Conservation (phyloP, 2,113 vertebrate genomes). For the Microtus pennsylvanicus region DNA sequence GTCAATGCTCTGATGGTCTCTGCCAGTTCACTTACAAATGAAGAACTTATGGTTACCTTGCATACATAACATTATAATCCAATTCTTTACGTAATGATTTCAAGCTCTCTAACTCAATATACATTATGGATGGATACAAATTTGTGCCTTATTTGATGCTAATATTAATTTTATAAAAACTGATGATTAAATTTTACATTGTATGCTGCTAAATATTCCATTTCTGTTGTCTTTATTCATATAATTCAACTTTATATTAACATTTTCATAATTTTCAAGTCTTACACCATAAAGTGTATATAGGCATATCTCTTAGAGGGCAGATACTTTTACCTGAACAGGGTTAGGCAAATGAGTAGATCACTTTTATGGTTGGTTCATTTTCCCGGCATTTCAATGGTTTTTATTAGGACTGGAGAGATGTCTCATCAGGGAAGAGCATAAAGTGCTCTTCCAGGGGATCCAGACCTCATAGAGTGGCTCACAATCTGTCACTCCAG, state of each 20-base stretch:
- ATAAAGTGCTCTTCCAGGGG: no score
- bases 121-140: background rate
- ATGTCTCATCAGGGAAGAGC: background rate
- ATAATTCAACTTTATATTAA: background rate
- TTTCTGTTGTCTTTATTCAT: background rate
- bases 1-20: background rate
- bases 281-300: background rate
- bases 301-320: background rate
- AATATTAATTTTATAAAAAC: background rate
- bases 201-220: background rate
- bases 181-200: background rate
- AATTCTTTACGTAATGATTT: constrained; percentile 22
- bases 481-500: background rate
- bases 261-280: background rate
- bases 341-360: background rate
- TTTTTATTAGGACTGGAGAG: background rate
- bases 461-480: background rate
- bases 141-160: background rate
- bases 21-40: background rate
- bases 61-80: background rate
- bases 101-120: background rate
- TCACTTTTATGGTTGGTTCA: background rate
- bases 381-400: background rate
- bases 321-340: background rate
- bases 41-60: background rate